Conservation (phyloP, 2,113 vertebrate species). For the Gambusia holbrooki region DNA sequence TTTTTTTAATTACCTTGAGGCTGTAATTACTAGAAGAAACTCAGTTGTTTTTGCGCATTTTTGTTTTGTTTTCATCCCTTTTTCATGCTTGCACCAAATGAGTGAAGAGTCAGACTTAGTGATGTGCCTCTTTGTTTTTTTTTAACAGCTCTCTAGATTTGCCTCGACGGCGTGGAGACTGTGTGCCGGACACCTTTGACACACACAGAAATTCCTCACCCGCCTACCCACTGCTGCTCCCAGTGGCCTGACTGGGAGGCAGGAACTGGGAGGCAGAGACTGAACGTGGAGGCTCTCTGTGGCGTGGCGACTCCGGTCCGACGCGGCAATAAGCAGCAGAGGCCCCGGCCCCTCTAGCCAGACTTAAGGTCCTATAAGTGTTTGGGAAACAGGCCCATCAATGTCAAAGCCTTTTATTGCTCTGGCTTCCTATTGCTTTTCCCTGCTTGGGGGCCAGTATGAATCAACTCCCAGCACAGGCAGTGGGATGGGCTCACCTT, state of each 20-base stretch:
- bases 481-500: slow-evolving; percentile 56
- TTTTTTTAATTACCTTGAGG: too few relatives aligned
- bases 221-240: slow-evolving; percentile 44
- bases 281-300: slow-evolving; percentile 55
- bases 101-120: not conserved
- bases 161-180: slow-evolving; percentile 70
- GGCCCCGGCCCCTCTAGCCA: slow-evolving; percentile 65
- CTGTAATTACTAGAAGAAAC: too few relatives aligned
- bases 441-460: slow-evolving; percentile 64
- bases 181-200: slow-evolving; percentile 76
- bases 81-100: slow-evolving; percentile 11
- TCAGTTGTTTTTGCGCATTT: not conserved
- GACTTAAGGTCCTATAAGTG: slow-evolving; percentile 69
- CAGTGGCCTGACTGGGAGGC: slow-evolving; percentile 35
- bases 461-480: slow-evolving; percentile 50
- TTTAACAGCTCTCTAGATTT: slow-evolving; percentile 48
- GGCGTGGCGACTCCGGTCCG: slow-evolving; percentile 68
- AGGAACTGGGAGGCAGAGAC: slow-evolving; percentile 59
- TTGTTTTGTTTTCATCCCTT: not conserved
- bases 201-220: slow-evolving; percentile 80
- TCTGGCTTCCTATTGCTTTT: slow-evolving; percentile 78
- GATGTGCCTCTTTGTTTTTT: not conserved
- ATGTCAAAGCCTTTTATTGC: slow-evolving; percentile 78
- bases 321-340: slow-evolving; percentile 72
- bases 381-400: slow-evolving; percentile 78